Conservation (phyloP, 2,888 invertebrate genomes). For the Actias luna region DNA sequence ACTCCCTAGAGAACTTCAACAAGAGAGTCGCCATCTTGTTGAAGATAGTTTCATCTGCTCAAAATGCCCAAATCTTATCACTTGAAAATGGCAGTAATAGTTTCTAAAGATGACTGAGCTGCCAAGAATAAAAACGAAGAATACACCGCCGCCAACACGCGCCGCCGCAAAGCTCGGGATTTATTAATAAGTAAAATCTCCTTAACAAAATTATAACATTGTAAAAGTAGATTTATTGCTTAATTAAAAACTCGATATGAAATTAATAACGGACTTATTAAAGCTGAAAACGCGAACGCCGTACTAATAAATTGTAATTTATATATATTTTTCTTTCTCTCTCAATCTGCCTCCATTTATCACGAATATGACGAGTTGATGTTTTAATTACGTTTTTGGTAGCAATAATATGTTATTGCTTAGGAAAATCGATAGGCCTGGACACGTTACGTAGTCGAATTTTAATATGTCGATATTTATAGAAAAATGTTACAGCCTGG, state of each 20-base stretch:
- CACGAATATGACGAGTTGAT: constrained; percentile 1
- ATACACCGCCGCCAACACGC: constrained; percentile 17
- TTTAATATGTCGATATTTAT: too few species aligned
- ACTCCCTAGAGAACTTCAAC: too few species aligned
- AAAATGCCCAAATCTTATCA: too few species aligned
- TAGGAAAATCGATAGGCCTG: too few species aligned
- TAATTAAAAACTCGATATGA: constrained; percentile 11
- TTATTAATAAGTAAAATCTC: not conserved
- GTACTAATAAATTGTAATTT: constrained; percentile 12
- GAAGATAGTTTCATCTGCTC: too few species aligned
- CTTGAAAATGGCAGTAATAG: too few species aligned
- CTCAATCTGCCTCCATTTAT: not conserved
- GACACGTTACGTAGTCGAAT: too few species aligned
- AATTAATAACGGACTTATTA: constrained; percentile 18
- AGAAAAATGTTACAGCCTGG: too few species aligned
- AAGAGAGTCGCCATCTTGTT: too few species aligned
- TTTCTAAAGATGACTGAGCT: not conserved
- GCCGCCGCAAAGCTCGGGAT: constrained; percentile 14
- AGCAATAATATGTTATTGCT: too few species aligned
- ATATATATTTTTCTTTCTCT: constrained; percentile 1
- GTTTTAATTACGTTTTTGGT: not conserved
- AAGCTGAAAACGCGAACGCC: constrained; percentile 7
- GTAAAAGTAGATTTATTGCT: constrained; percentile 15
- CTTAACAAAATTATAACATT: constrained; percentile 5
- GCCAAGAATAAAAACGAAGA: too few species aligned